Conservation (phyloP, 2,113 vertebrate species). For the Anser brachyrhynchus region DNA sequence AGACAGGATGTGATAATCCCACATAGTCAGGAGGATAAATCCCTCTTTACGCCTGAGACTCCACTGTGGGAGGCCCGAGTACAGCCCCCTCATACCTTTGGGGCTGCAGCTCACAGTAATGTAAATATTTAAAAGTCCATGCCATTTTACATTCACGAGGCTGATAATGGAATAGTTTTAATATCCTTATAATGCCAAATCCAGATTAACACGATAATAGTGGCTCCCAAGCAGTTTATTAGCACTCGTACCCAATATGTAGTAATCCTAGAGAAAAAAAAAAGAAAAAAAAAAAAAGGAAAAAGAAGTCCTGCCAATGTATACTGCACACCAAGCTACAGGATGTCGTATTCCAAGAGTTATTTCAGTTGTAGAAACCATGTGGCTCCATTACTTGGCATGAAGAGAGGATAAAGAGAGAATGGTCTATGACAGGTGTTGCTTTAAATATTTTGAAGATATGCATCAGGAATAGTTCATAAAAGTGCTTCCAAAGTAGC, state of each 20-base stretch:
- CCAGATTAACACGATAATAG: slow-evolving; percentile 48
- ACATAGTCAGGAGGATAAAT: slow-evolving; percentile 8
- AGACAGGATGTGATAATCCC: slow-evolving; percentile 33
- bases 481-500: slow-evolving; percentile 62
- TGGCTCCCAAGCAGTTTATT: slow-evolving; percentile 42
- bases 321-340: not conserved
- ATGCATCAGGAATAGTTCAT: slow-evolving; percentile 51
- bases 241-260: not conserved
- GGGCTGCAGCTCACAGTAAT: not conserved
- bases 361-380: slow-evolving; percentile 21
- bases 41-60: not conserved
- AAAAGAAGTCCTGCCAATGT: slow-evolving; percentile 15
- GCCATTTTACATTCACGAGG: slow-evolving; percentile 34
- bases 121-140: slow-evolving; percentile 52
- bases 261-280: not conserved
- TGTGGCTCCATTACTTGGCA: not conserved
- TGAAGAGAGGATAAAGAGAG: slow-evolving; percentile 17
- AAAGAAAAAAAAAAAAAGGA: not conserved
- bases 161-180: slow-evolving; percentile 51
- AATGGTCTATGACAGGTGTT: slow-evolving; percentile 8
- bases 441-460: slow-evolving; percentile 59
- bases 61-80: not conserved
- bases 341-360: slow-evolving; percentile 14
- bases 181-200: slow-evolving; percentile 49
- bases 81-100: slow-evolving; percentile 16